Base-by-base conservation (phyloP, 2,797 vertebrate genomes). In the Phalloptychus januarius region DNA sequence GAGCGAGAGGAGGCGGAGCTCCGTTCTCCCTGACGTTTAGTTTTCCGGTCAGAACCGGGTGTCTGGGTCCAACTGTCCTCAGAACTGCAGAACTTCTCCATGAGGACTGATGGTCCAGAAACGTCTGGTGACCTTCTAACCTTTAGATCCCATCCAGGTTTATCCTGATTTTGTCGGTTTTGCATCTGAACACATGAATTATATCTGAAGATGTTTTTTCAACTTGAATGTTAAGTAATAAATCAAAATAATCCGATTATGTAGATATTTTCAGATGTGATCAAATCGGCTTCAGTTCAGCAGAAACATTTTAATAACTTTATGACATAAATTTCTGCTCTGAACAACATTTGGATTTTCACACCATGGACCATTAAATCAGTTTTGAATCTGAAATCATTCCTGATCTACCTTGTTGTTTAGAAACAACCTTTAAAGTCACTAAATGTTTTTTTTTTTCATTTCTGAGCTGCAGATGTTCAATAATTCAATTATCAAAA, bases 131-230 rank as follows among this genome's bases (percentile, higher is more conserved):
- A 56, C 10, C 25, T 56, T 56, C 5, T 58, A 28, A 58, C n/a
- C 56, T 58, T 4, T 31, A 1, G 25, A 4, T 56, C 25, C 25
- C 10, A 4, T n/a, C n/a, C 52, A 56, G 23, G 1, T 56, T 56
- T 4, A n/a, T 56, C n/a, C 0, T n/a, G 10, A 54, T 1, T 25
- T 0, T 25, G 2, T 54, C 7, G 0, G 20, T 13, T 56, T 56
- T 28, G 4, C 54, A 56, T 28, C 28, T 31, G 56, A 31, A 58
- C 13, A 1, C 23, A 54, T 54, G 25, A 11, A 54, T 54, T n/a
- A n/a, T 11, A n/a, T 54, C 52, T 54, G 23, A 3, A 20, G 8
- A 10, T 10, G 0, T 25, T 10, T 31, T 56, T 58, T 58, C 54
- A 28, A 13, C 28, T 58, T 13, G 31, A 58, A 28, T 12, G 8